Evolutionary conservation across 2,797 vertebrate species (phyloP).

Genomic region (Catostomus latipinnis): DNA sequence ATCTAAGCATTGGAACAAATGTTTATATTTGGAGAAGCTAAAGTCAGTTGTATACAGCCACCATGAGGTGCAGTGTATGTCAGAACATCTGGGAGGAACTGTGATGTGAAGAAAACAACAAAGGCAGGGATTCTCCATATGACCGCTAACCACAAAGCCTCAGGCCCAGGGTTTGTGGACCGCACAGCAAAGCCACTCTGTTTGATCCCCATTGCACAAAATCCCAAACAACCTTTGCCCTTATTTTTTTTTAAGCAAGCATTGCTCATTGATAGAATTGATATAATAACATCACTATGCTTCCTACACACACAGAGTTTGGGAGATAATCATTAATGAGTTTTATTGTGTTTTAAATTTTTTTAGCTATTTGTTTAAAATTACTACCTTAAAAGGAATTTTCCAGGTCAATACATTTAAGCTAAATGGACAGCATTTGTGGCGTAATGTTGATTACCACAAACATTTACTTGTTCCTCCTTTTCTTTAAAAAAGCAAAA

Average conservation of each 20-base stretch:
- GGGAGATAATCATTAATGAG: too few species aligned
- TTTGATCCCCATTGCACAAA: neutral
- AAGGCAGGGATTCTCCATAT: conserved; percentile 55
- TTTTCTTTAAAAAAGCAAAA: too few species aligned
- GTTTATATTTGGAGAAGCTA: conserved; percentile 60
- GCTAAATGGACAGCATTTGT: too few species aligned
- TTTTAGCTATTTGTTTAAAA: too few species aligned
- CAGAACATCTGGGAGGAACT: conserved; percentile 59
- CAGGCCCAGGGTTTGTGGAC: conserved; percentile 26
- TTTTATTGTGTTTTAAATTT: too few species aligned
- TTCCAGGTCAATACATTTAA: too few species aligned
- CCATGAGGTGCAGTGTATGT: conserved; percentile 56
- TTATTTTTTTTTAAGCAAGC: conserved; percentile 1
- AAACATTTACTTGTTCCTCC: too few species aligned
- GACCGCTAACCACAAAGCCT: conserved; percentile 26
- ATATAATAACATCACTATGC: neutral
- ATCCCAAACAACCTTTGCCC: neutral
- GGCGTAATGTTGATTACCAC: too few species aligned
- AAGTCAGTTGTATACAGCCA: conserved; percentile 60
- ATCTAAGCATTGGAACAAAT: conserved; percentile 56
- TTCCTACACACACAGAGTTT: too few species aligned
- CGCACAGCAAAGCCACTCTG: neutral
- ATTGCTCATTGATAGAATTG: neutral
- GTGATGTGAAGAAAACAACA: conserved; percentile 57
- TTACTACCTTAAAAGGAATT: too few species aligned